Base-by-base conservation (phyloP, 1,140 invertebrate genomes). In the Neodiprion virginianus region DNA sequence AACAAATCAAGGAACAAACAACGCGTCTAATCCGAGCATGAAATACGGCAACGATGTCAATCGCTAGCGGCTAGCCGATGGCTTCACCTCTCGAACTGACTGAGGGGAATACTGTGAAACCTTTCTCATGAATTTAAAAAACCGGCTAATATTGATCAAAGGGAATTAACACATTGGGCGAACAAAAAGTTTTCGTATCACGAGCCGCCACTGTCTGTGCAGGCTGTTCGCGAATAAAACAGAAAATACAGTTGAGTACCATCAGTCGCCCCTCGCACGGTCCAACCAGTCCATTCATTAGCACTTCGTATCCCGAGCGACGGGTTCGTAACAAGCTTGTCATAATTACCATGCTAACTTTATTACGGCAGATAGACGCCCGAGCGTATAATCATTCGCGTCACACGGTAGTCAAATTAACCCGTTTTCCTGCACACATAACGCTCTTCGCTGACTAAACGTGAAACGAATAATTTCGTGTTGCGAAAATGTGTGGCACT, bases 321-420 rank as follows among this genome's bases (percentile, higher is more conserved):
- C 86, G 84, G 86, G 80, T 80, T 81, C 79, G 85, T 87, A 87
- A 87, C 86, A 84, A 87, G 83, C 84, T 81, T 87, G 86, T 87
- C 86, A 87, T 87, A 87, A 87, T 87, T 87, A 86, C 78, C 84
- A 76, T 76, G 84, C 83, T 84, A 86, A 85, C 83, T 86, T 86
- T 86, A 86, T 85, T 85, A 86, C 83, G 21, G 48, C 70, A 71
- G 70, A 71, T 71, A 71, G 21, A 71, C 48, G 48, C 28, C 12
- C 47, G 48, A 47, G 12, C n/a, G 21, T 48, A 21, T 71, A 71
- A 17, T 49, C 23, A 48, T n/a, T 7, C 47, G 70, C 48, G 70
- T 71, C 70, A 71, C 47, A 23, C 68, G 21, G 28, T 12, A 69
- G 47, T 69, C 68, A 12, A 69, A 47, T 69, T 47, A 28, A 69